phyloP scores from a whole-genome alignment of 2,888 invertebrate species.

The Alcis repandata region DNA sequence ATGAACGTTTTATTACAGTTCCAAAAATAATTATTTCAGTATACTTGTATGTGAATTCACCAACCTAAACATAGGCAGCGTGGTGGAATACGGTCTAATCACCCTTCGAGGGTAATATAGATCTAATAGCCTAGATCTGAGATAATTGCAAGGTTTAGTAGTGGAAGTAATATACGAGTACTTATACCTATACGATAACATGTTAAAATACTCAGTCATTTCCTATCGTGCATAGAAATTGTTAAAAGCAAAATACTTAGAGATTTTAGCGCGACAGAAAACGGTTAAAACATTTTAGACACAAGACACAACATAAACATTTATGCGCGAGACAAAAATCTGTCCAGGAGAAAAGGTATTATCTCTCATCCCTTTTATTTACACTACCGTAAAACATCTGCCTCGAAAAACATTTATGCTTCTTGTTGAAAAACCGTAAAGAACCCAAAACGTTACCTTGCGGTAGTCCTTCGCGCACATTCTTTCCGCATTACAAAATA shows the following conservation, averaged over 20 bases:
- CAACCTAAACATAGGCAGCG: too few relatives aligned
- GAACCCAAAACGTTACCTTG: conserved; percentile 42
- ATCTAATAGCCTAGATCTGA: too few relatives aligned
- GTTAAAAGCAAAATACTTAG: background rate
- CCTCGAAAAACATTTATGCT: conserved; percentile 50
- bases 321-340: conserved; percentile 42
- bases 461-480: conserved; percentile 49
- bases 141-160: too few relatives aligned
- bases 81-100: too few relatives aligned
- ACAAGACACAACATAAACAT: conserved; percentile 33
- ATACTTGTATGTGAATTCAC: too few relatives aligned
- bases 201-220: background rate
- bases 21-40: too few relatives aligned
- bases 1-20: too few relatives aligned
- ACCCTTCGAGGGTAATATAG: too few relatives aligned
- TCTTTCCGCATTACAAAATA: conserved; percentile 65
- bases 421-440: conserved; percentile 49
- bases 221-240: background rate
- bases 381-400: conserved; percentile 38
- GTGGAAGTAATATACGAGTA: too few relatives aligned
- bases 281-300: conserved; percentile 24
- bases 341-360: conserved; percentile 40
- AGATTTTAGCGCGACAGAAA: conserved; percentile 13
- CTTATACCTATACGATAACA: too few relatives aligned
- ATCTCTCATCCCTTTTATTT: conserved; percentile 45